Conservation (phyloP, 2,113 vertebrate genomes). For the Crotophaga sulcirostris region DNA sequence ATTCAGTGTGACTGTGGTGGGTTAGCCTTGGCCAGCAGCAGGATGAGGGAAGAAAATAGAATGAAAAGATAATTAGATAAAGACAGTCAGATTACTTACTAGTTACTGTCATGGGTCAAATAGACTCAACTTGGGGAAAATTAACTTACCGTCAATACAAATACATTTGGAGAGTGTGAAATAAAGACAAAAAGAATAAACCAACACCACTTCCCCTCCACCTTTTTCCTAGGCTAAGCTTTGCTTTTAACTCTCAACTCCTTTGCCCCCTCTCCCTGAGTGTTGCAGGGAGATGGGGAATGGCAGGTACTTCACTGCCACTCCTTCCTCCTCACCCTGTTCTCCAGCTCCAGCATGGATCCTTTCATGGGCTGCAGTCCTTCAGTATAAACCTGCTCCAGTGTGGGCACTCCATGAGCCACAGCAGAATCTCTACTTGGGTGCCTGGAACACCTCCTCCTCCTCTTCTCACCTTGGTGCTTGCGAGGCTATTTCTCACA, state of each 20-base stretch:
- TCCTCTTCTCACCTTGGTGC: not conserved
- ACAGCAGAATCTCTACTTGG: not conserved
- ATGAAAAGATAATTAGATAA: not conserved
- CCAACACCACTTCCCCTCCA: not conserved
- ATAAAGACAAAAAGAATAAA: not conserved
- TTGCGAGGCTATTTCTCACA: not conserved
- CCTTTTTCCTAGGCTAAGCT: not conserved
- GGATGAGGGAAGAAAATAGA: not conserved
- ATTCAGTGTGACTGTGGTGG: not conserved
- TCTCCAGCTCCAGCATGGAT: not conserved
- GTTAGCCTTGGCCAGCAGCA: not conserved
- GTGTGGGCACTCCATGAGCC: not conserved
- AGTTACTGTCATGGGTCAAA: not conserved
- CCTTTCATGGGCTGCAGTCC: not conserved
- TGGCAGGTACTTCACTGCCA: fast-evolving
- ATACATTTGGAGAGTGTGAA: not conserved
- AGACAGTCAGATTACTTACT: not conserved
- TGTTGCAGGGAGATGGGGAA: not conserved
- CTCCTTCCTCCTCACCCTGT: not conserved
- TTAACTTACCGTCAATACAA: not conserved
- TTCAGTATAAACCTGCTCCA: not conserved
- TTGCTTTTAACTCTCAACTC: no score
- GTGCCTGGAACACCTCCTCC: not conserved
- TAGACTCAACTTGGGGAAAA: not conserved
- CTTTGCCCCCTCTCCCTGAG: no score